Evolutionary conservation across 2,888 invertebrate species (phyloP).

Genomic region (Morpho deidamia): DNA sequence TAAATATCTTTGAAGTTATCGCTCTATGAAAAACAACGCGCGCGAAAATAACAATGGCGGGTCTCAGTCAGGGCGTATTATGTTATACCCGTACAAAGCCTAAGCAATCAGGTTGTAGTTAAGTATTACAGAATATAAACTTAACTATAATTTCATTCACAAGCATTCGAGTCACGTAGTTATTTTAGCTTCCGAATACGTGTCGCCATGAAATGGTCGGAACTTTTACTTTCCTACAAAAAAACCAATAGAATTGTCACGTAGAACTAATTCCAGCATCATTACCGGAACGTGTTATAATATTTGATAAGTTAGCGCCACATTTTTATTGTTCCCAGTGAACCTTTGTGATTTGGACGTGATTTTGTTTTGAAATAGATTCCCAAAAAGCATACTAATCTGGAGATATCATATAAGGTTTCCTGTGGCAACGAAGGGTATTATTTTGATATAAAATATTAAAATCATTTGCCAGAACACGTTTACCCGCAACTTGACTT

Average conservation of each 20-base stretch:
- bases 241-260: slow-evolving; percentile 50
- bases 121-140: no score
- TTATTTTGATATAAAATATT: no score
- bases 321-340: slow-evolving; percentile 57
- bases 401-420: background rate
- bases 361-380: slow-evolving; percentile 24
- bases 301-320: slow-evolving; percentile 67
- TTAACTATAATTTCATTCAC: slow-evolving; percentile 36
- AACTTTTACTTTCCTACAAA: slow-evolving; percentile 63
- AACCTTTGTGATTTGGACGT: slow-evolving; percentile 30
- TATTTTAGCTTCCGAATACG: slow-evolving; percentile 57
- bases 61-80: no score
- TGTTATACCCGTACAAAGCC: no score
- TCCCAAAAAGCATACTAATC: background rate
- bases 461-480: no score
- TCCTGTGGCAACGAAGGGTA: background rate
- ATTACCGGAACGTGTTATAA: slow-evolving; percentile 69
- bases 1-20: background rate
- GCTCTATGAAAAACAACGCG: no score
- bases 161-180: slow-evolving; percentile 49
- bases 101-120: no score
- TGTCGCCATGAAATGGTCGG: slow-evolving; percentile 41
- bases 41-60: background rate
- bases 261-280: slow-evolving; percentile 66
- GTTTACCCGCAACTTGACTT: no score